Evolutionary conservation across 1,140 invertebrate species (phyloP).

Genomic region (Drosophila pseudoananassae): DNA sequence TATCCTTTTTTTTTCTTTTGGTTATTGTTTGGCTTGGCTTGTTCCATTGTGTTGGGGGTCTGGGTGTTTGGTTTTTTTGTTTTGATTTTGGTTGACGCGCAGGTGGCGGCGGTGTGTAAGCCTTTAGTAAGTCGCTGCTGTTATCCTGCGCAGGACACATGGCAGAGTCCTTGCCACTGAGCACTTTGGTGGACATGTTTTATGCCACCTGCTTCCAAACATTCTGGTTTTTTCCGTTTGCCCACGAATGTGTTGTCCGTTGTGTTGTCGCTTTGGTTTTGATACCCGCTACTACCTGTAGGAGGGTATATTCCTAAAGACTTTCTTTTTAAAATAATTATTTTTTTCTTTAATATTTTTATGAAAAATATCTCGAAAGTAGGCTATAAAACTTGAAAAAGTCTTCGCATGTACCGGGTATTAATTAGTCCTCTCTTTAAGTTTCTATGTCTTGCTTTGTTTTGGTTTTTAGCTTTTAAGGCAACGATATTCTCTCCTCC

Average conservation of each 20-base stretch:
- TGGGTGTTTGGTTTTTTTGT: constrained; percentile 24
- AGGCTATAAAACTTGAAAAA: too few species aligned
- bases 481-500: constrained; percentile 14
- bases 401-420: background rate
- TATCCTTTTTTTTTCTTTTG: constrained; percentile 9
- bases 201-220: constrained; percentile 43
- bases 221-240: background rate
- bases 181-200: constrained; percentile 42
- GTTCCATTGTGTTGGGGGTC: background rate
- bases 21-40: constrained; percentile 7
- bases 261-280: constrained; percentile 16
- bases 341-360: too few species aligned
- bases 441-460: constrained; percentile 10
- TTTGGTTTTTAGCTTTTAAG: constrained; percentile 46
- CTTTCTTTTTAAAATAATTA: too few species aligned
- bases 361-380: too few species aligned
- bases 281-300: background rate
- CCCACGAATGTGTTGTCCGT: constrained; percentile 9
- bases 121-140: constrained; percentile 38
- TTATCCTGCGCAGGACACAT: constrained; percentile 41
- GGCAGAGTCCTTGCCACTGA: constrained; percentile 19
- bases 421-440: constrained; percentile 3
- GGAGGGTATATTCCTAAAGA: background rate
- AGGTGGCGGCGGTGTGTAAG: constrained; percentile 26
- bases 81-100: constrained; percentile 36